Conservation (phyloP, 2,797 vertebrate genomes). For the Manis pentadactyla region DNA sequence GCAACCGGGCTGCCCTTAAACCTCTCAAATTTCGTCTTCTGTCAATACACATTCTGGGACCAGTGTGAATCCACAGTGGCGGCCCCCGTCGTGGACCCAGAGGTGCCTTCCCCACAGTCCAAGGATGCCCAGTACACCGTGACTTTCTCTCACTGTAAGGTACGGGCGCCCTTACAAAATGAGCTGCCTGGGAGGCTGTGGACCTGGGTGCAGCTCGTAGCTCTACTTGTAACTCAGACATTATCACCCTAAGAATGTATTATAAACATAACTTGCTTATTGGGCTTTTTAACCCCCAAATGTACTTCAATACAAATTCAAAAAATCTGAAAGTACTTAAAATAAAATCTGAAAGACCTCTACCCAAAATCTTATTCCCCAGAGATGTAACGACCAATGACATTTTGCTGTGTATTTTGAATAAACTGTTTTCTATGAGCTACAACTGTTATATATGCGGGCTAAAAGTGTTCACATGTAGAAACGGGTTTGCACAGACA, state of each 20-base stretch:
- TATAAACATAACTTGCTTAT: background rate
- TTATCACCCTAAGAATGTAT: background rate
- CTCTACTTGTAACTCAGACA: background rate
- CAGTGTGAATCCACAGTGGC: conserved; percentile 93
- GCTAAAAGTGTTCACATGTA: background rate
- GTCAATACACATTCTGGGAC: conserved; percentile 99
- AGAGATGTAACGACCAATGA: background rate
- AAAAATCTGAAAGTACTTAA: conserved; percentile 1
- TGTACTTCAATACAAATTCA: background rate
- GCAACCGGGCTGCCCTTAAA: conserved; percentile 96
- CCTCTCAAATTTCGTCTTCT: conserved; percentile 99
- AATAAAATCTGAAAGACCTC: conserved; percentile 32
- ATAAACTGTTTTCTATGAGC: background rate
- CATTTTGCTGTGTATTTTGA: background rate
- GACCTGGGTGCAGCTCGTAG: background rate
- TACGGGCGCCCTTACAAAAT: conserved; percentile 59
- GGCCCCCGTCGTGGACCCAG: conserved; percentile 96
- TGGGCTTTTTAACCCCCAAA: background rate
- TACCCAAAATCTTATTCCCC: background rate
- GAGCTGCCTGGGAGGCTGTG: rapidly evolving
- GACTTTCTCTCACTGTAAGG: conserved; percentile 95
- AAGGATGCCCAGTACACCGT: conserved; percentile 94
- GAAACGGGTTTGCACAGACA: background rate
- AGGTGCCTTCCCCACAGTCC: conserved; percentile 91
- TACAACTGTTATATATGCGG: background rate